phyloP scores from a whole-genome alignment of 2,113 vertebrate species.

The Craseonycteris thonglongyai region DNA sequence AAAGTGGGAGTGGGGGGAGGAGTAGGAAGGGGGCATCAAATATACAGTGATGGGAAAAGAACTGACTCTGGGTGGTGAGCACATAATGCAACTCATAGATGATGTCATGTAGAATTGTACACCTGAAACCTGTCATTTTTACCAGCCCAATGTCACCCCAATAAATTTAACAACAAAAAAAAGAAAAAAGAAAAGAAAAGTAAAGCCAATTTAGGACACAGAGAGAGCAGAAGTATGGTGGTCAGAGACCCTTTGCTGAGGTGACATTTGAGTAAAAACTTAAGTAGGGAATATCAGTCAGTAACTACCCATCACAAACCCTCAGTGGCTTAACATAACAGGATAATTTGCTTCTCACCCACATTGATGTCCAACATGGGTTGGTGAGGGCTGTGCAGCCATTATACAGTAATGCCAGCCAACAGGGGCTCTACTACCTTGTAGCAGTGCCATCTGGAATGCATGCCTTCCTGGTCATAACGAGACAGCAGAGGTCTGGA shows the following conservation, averaged over 20 bases:
- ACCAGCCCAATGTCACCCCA: no score
- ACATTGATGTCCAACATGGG: rapidly evolving
- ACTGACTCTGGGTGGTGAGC: no score
- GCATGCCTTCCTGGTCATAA: not conserved
- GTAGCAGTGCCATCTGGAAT: not conserved
- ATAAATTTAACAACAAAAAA: no score
- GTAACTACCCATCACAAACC: not conserved
- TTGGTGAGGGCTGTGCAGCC: not conserved
- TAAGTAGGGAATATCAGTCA: not conserved
- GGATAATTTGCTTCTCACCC: not conserved
- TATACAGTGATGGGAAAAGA: no score
- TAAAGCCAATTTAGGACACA: not conserved
- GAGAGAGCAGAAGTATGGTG: not conserved
- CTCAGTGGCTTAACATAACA: not conserved
- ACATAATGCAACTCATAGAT: no score
- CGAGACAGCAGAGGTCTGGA: not conserved
- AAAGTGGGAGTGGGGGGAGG: no score
- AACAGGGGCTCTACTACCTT: rapidly evolving
- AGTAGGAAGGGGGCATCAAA: no score
- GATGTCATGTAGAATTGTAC: no score
- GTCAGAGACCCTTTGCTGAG: not conserved
- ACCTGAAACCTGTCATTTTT: no score
- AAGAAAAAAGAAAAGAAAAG: no score
- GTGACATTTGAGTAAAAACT: not conserved
- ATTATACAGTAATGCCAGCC: not conserved